These are phyloP conservation scores for Pseudomugil tenellus DNA, from an alignment of 2,797 vertebrate genomes.

Conservation along the genomic window DNA sequence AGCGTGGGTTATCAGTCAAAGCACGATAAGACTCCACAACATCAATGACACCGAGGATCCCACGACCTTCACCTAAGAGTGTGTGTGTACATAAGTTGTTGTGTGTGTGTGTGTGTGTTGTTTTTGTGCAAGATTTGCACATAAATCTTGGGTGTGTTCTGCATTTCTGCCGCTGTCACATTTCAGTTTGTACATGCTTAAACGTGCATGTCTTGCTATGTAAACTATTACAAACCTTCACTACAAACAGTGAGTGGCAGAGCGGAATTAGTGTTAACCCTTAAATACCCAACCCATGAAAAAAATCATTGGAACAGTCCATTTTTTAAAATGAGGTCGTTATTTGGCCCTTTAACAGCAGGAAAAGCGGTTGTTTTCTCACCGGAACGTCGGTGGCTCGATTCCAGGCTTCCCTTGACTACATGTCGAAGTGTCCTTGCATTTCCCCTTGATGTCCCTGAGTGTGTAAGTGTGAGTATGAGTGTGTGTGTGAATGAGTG, in stretches of 20 bases:
- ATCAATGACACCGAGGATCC: constrained; percentile 56
- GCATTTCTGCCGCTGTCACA: constrained; percentile 24
- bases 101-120: constrained; percentile 10
- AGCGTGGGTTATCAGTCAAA: constrained; percentile 41
- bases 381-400: too few species aligned
- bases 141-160: constrained; percentile 42
- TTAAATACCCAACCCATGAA: too few species aligned
- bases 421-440: too few species aligned
- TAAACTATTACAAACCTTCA: constrained; percentile 55
- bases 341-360: too few species aligned
- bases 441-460: too few species aligned
- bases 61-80: constrained; percentile 42
- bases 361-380: too few species aligned
- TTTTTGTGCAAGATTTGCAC: constrained; percentile 25
- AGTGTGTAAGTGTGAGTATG: too few species aligned
- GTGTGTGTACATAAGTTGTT: constrained; percentile 9
- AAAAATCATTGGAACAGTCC: too few species aligned
- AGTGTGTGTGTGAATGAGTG: too few species aligned
- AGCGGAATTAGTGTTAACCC: constrained; percentile 15
- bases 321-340: too few species aligned
- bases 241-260: constrained; percentile 19
- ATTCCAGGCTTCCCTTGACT: too few species aligned
- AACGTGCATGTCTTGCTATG: constrained; percentile 30
- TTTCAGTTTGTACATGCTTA: constrained; percentile 32
- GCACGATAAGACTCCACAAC: constrained; percentile 55